Percentiles rank a stretch among this genome's conserved stretches.
Evolutionary conservation across 2,888 invertebrate genomes (phyloP).

Genomic region (Tuta absoluta): DNA sequence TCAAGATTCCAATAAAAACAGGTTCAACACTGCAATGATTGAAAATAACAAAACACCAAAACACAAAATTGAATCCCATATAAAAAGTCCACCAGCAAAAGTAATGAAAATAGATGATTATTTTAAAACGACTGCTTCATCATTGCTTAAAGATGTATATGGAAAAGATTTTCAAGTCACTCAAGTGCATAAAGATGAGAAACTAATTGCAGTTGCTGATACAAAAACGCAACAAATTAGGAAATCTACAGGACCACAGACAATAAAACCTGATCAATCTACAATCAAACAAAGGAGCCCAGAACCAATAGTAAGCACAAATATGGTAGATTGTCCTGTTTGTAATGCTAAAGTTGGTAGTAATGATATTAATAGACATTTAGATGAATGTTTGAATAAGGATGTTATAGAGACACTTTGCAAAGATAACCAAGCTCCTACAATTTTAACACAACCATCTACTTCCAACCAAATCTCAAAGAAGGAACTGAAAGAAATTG

Average conservation of each 20-base stretch:
- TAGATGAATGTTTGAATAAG: slow-evolving; percentile 74
- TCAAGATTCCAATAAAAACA: slow-evolving; percentile 13
- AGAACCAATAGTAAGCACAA: not conserved
- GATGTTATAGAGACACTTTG: slow-evolving; percentile 56
- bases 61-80: slow-evolving; percentile 44
- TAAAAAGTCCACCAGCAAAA: slow-evolving; percentile 57
- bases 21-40: slow-evolving; percentile 20
- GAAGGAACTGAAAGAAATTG: slow-evolving; percentile 27
- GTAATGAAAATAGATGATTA: slow-evolving; percentile 69
- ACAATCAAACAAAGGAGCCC: not conserved
- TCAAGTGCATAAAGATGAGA: slow-evolving; percentile 45
- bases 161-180: slow-evolving; percentile 61
- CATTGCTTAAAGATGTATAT: slow-evolving; percentile 68
- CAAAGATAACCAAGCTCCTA: slow-evolving; percentile 31
- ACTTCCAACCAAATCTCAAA: slow-evolving; percentile 11
- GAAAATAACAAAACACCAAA: slow-evolving; percentile 34
- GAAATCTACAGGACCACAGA: not conserved
- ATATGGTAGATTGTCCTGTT: slow-evolving; percentile 70
- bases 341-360: slow-evolving; percentile 62
- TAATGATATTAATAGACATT: slow-evolving; percentile 65
- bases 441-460: not conserved
- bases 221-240: slow-evolving; percentile 19
- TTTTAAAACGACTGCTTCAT: slow-evolving; percentile 54
- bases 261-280: not conserved
- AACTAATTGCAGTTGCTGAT: slow-evolving; percentile 48